Conservation (phyloP, 2,888 invertebrate genomes). For the Lathronympha strigana region DNA sequence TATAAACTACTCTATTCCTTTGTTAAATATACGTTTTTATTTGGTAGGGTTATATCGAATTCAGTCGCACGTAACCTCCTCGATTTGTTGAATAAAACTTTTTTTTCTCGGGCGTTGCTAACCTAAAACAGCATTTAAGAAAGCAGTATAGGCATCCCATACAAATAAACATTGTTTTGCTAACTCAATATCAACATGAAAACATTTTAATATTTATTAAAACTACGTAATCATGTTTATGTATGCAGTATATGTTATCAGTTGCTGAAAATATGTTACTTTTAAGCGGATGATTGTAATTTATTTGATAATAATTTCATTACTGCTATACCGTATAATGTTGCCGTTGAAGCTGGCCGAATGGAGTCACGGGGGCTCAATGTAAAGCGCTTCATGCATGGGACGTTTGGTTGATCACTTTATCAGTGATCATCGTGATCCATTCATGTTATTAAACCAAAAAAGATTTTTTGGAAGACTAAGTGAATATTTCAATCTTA, state of each 20-base stretch:
- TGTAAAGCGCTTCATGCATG: slow-evolving; percentile 54
- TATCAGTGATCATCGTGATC: not conserved
- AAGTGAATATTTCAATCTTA: no score
- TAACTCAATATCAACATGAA: not conserved
- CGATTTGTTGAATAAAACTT: slow-evolving; percentile 69
- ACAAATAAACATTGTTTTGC: slow-evolving; percentile 19
- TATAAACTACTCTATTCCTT: slow-evolving; percentile 55
- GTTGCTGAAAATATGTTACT: not conserved
- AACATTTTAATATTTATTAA: not conserved
- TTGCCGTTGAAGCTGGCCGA: slow-evolving; percentile 35
- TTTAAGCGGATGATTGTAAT: slow-evolving; percentile 1
- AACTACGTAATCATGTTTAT: not conserved
- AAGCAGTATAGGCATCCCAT: slow-evolving; percentile 23
- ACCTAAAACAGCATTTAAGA: slow-evolving; percentile 52
- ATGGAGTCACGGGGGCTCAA: slow-evolving; percentile 54
- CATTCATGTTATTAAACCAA: not conserved
- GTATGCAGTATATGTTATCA: not conserved
- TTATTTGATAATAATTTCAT: slow-evolving; percentile 2
- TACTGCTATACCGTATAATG: slow-evolving; percentile 20
- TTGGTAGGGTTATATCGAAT: slow-evolving; percentile 56
- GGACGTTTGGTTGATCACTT: slow-evolving; percentile 9
- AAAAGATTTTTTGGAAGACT: no score
- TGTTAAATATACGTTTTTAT: slow-evolving; percentile 59
- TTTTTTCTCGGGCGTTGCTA: slow-evolving; percentile 64
- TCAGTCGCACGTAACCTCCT: slow-evolving; percentile 63